A percentile compares a stretch with the other conserved stretches of the same genome.
These are phyloP conservation scores for Addax nasomaculatus DNA, from an alignment of 2,113 vertebrate species.

Conservation along the genomic window DNA sequence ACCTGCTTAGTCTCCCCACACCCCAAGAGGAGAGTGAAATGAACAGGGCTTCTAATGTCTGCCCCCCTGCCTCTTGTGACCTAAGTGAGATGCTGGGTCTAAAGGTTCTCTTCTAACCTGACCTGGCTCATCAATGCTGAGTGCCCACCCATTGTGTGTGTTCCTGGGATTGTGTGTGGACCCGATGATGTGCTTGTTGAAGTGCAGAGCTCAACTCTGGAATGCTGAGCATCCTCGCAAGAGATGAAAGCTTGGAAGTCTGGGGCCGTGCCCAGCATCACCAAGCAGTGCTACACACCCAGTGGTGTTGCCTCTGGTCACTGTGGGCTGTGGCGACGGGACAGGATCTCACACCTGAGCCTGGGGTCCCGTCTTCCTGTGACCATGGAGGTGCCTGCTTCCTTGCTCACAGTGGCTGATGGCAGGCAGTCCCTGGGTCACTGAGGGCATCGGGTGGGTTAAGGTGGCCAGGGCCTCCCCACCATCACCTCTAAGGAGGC, in stretches of 20 bases:
- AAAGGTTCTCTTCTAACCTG: not conserved
- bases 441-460: not conserved
- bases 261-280: not conserved
- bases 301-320: not conserved
- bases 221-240: not conserved
- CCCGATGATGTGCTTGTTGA: not conserved
- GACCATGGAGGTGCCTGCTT: not conserved
- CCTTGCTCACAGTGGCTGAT: not conserved
- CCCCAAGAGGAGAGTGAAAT: not conserved
- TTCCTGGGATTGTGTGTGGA: not conserved
- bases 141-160: fast-evolving
- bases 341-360: not conserved
- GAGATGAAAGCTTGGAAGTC: too few species aligned
- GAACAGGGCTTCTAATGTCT: fast-evolving
- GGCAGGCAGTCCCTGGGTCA: not conserved
- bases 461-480: not conserved
- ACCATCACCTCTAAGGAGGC: not conserved
- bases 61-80: too few species aligned
- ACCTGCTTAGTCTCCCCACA: not conserved
- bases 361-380: too few species aligned
- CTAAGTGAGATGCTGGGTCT: not conserved
- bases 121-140: not conserved
- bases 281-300: not conserved
- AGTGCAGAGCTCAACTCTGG: not conserved
- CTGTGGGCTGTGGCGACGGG: fast-evolving